Evolutionary conservation across 2,888 invertebrate species (phyloP).

Genomic region (Apodemia duryi): DNA sequence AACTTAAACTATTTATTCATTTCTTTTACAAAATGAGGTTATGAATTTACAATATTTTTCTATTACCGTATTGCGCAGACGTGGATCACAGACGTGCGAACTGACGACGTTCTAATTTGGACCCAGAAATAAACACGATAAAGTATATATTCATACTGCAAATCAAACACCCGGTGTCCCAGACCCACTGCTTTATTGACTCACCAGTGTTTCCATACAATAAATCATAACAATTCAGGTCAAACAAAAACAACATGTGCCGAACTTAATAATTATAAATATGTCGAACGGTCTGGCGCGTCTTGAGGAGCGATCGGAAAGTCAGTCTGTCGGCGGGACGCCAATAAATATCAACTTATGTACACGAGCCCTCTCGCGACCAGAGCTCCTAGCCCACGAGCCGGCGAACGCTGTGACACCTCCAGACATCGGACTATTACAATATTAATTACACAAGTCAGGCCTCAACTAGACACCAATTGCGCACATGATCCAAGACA

Average conservation of each 20-base stretch:
- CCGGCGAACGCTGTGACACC: slow-evolving; percentile 9
- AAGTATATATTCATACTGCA: slow-evolving; percentile 45
- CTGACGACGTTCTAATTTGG: slow-evolving; percentile 55
- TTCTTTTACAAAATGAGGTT: slow-evolving; percentile 73
- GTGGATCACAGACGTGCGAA: slow-evolving; percentile 51
- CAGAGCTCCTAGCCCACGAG: slow-evolving; percentile 27
- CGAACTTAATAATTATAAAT: slow-evolving; percentile 71
- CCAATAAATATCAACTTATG: slow-evolving; percentile 76
- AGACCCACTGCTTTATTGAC: slow-evolving; percentile 80
- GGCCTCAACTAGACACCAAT: slow-evolving; percentile 10
- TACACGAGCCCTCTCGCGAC: slow-evolving; percentile 69
- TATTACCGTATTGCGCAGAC: slow-evolving; percentile 49
- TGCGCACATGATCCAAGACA: slow-evolving; percentile 13
- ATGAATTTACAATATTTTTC: slow-evolving; percentile 71
- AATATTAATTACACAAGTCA: slow-evolving; percentile 14
- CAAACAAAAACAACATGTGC: slow-evolving; percentile 77
- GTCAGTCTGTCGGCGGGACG: slow-evolving; percentile 64
- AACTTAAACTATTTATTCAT: slow-evolving; percentile 76
- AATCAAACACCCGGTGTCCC: slow-evolving; percentile 74
- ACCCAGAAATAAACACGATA: slow-evolving; percentile 66
- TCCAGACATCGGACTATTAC: slow-evolving; percentile 8
- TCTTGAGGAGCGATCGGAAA: slow-evolving; percentile 46
- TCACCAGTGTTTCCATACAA: slow-evolving; percentile 78
- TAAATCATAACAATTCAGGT: slow-evolving; percentile 78
- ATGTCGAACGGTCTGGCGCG: slow-evolving; percentile 70